phyloP scores from a whole-genome alignment of 2,888 invertebrate genomes.

The Parnassius smintheus region DNA sequence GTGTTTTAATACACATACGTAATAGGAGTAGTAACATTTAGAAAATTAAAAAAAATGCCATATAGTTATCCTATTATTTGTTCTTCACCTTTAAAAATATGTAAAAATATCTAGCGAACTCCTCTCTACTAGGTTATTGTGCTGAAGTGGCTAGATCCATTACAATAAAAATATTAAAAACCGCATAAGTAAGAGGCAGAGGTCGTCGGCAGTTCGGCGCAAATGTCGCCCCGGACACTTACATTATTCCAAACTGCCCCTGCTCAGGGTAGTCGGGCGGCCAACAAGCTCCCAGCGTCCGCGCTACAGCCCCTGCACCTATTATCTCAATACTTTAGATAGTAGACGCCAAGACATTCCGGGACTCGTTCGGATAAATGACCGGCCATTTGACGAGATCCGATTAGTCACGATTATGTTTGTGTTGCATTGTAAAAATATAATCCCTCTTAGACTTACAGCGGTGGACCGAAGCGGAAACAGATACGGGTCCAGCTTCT shows the following conservation, averaged over 20 bases:
- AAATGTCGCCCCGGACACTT: conserved; percentile 80
- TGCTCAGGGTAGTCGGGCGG: conserved; percentile 33
- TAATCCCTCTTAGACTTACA: conserved; percentile 58
- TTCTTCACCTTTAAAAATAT: no score
- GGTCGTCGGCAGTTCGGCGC: conserved; percentile 79
- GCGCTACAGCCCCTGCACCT: conserved; percentile 55
- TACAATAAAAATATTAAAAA: conserved; percentile 85
- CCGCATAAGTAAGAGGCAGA: conserved; percentile 80
- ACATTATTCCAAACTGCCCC: conserved; percentile 73
- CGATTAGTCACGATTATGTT: conserved; percentile 79
- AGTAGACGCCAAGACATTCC: conserved; percentile 69
- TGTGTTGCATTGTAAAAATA: conserved; percentile 75
- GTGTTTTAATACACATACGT: no score
- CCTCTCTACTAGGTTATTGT: conserved; percentile 44
- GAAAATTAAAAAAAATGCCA: no score
- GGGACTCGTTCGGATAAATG: conserved; percentile 70
- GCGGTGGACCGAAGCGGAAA: conserved; percentile 47
- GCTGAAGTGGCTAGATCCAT: conserved; percentile 67
- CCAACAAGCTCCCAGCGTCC: conserved; percentile 38
- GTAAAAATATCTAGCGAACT: conserved; percentile 5
- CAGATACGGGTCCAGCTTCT: conserved; percentile 39
- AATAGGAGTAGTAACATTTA: no score
- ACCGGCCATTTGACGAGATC: conserved; percentile 76
- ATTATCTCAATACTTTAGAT: conserved; percentile 81
- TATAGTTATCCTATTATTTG: no score